Evolutionary conservation across 2,797 vertebrate species (phyloP).

Genomic region (Megaceryle alcyon): DNA sequence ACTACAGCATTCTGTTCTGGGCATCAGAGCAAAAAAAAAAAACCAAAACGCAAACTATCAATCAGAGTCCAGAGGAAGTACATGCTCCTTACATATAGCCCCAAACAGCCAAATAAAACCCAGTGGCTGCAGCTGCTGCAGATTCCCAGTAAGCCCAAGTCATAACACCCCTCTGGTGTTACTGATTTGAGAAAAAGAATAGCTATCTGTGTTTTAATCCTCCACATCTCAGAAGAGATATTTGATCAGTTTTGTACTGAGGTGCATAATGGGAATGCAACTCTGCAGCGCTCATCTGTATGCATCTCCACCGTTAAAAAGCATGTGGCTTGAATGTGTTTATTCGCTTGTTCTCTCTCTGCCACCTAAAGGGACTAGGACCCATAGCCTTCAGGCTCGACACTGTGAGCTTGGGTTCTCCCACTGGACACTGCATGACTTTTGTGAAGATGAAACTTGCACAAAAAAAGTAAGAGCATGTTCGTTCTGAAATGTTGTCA

Average conservation of each 20-base stretch:
- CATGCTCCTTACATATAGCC: neutral
- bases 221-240: neutral
- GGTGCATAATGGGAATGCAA: neutral
- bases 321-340: accelerated
- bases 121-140: neutral
- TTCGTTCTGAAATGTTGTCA: neutral
- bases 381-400: neutral
- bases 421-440: neutral
- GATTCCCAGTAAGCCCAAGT: neutral
- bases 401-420: neutral
- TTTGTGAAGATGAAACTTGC: neutral
- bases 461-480: neutral
- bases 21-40: neutral
- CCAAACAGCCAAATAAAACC: neutral
- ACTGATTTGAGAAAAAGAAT: neutral
- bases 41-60: neutral
- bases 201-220: neutral
- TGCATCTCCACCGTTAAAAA: neutral
- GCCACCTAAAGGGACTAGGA: neutral
- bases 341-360: accelerated
- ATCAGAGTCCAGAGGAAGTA: neutral
- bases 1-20: neutral
- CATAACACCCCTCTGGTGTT: neutral
- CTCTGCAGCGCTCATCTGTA: neutral
- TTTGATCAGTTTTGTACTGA: neutral